Conservation (phyloP, 2,797 vertebrate genomes). For the Hydrophis major region DNA sequence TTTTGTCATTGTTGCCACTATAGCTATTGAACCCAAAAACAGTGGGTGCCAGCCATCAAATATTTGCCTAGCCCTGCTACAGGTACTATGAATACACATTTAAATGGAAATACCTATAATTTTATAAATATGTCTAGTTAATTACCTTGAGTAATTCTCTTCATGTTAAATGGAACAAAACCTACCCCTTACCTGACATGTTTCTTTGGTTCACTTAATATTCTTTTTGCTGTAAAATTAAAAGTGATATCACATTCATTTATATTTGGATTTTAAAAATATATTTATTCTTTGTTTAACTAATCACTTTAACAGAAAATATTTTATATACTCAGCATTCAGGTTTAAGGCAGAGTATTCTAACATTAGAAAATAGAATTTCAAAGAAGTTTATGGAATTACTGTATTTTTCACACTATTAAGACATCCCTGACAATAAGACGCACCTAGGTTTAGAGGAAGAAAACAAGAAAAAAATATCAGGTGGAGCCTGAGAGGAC, state of each 20-base stretch:
- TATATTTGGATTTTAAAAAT: neutral
- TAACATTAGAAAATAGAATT: neutral
- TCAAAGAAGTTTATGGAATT: neutral
- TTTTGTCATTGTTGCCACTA: neutral
- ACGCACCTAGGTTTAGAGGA: too few species aligned
- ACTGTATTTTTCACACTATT: too few species aligned
- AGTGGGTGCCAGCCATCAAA: neutral
- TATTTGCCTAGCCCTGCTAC: neutral
- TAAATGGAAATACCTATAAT: neutral
- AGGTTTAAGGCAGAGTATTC: neutral
- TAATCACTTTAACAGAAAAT: neutral
- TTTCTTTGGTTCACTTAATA: conserved; percentile 5
- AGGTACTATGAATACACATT: neutral
- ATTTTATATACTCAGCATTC: neutral
- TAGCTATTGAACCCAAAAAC: neutral
- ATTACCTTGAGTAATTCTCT: neutral
- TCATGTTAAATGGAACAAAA: neutral
- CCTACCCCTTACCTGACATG: conserved; percentile 16
- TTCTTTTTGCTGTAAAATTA: conserved; percentile 15
- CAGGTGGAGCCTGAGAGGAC: too few species aligned
- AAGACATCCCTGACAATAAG: too few species aligned
- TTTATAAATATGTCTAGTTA: neutral
- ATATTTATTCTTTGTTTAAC: neutral
- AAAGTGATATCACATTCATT: neutral
- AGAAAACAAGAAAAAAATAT: too few species aligned